These are phyloP conservation scores for Aphrophora alni DNA, from an alignment of 2,888 invertebrate genomes.

Conservation along the genomic window DNA sequence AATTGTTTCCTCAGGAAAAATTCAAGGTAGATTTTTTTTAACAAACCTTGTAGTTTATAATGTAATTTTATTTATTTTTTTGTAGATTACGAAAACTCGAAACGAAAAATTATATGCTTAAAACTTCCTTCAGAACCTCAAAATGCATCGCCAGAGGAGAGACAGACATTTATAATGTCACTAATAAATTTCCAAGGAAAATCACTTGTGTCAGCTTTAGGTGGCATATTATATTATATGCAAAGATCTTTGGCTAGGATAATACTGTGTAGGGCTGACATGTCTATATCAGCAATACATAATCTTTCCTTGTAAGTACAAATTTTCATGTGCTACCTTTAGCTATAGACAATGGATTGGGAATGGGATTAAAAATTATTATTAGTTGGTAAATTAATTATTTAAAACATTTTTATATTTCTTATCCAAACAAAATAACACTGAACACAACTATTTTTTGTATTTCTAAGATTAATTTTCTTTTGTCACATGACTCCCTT, in stretches of 20 bases:
- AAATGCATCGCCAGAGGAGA: conserved; percentile 62
- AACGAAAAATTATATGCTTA: conserved; percentile 62
- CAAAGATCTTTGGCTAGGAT: conserved; percentile 62
- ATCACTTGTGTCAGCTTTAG: conserved; percentile 71
- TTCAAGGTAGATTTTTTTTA: too few relatives aligned
- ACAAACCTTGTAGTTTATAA: too few relatives aligned
- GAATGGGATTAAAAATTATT: too few relatives aligned
- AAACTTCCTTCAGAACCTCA: conserved; percentile 64
- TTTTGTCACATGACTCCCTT: too few relatives aligned
- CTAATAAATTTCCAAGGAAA: conserved; percentile 66
- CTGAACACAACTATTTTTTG: too few relatives aligned
- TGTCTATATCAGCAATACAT: conserved; percentile 16
- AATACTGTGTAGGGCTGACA: conserved; percentile 57
- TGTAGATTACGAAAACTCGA: conserved; percentile 65
- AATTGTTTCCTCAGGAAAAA: too few relatives aligned
- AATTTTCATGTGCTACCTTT: too few relatives aligned
- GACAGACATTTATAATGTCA: conserved; percentile 66
- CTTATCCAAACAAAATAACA: too few relatives aligned
- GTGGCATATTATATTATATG: conserved; percentile 73
- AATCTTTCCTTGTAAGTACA: conserved; percentile 32
- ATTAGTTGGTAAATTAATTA: too few relatives aligned
- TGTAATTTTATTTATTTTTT: conserved; percentile 40
- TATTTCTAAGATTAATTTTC: too few relatives aligned
- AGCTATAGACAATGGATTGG: too few relatives aligned
- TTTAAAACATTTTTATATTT: too few relatives aligned